phyloP scores from a whole-genome alignment of 1,140 invertebrate species.

The Homarus americanus region DNA sequence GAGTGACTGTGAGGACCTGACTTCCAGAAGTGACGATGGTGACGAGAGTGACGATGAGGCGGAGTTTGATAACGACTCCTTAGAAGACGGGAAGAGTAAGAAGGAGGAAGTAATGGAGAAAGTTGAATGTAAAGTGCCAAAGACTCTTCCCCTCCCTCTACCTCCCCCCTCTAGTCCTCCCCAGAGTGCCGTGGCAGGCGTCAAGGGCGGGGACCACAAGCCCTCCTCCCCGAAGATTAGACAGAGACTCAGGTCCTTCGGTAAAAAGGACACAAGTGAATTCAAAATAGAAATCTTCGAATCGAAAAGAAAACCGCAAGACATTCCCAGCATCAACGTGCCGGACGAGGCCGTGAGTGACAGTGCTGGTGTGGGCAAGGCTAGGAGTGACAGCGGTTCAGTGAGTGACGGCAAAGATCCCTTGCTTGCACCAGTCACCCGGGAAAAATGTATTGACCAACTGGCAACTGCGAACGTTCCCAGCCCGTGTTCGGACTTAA shows the following conservation, averaged over 20 bases:
- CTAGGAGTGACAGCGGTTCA: background rate
- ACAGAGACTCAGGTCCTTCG: conserved; percentile 22
- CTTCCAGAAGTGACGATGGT: conserved; percentile 36
- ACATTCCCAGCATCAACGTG: background rate
- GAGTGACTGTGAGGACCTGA: conserved; percentile 23
- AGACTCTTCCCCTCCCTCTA: too few species aligned
- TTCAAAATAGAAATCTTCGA: conserved; percentile 69
- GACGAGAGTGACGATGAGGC: conserved; percentile 59
- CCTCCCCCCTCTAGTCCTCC: background rate
- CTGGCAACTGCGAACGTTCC: conserved; percentile 1
- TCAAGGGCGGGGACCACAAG: background rate
- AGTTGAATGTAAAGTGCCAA: background rate
- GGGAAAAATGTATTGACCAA: background rate
- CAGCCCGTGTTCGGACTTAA: conserved; percentile 42
- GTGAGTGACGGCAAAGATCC: background rate
- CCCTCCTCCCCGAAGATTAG: conserved; percentile 38
- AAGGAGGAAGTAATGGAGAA: background rate
- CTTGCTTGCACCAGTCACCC: background rate
- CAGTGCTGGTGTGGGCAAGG: background rate
- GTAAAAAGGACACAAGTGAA: conserved; percentile 42
- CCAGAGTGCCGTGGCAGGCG: background rate
- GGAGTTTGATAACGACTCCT: conserved; percentile 60
- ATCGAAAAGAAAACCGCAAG: conserved; percentile 48
- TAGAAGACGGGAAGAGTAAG: conserved; percentile 32
- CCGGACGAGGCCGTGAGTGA: background rate